Evolutionary conservation across 2,888 invertebrate genomes (phyloP).

Genomic region (Pycnomerus fuliginosus): DNA sequence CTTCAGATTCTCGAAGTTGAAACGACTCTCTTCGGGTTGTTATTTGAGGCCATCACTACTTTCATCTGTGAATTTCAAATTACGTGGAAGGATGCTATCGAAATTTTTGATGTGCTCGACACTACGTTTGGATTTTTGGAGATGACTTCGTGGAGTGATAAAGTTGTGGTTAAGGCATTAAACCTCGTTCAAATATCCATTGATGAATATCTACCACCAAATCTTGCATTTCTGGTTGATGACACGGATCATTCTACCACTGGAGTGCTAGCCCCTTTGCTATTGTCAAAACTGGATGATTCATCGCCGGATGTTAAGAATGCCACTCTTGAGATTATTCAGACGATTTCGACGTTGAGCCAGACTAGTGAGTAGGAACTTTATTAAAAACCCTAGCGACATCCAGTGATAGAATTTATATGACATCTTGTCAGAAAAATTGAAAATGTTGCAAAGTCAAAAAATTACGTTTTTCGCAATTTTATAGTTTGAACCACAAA

Average conservation of each 20-base stretch:
- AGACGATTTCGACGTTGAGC: background rate
- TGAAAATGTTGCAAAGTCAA: too few species aligned
- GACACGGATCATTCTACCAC: background rate
- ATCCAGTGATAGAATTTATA: too few species aligned
- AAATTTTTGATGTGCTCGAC: conserved; percentile 67
- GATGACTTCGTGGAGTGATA: conserved; percentile 55
- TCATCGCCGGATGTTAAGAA: background rate
- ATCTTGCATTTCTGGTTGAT: background rate
- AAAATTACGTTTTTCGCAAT: too few species aligned
- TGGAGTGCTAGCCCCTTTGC: background rate
- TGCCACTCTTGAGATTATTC: background rate
- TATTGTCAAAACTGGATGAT: background rate
- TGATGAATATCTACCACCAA: background rate
- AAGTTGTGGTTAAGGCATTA: conserved; percentile 43
- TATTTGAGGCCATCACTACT: conserved; percentile 64
- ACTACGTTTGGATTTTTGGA: conserved; percentile 57
- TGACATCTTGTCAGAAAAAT: too few species aligned
- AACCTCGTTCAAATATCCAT: background rate
- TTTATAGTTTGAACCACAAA: too few species aligned
- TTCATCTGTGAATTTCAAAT: conserved; percentile 70
- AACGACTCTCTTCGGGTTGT: conserved; percentile 59
- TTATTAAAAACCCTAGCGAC: too few species aligned
- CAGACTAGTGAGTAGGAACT: background rate
- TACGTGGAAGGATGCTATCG: conserved; percentile 76
- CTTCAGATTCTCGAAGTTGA: conserved; percentile 34